A percentile compares a stretch with the other conserved stretches of the same genome.
Conservation (phyloP, 1,140 invertebrate species). For the Ooceraea biroi region DNA sequence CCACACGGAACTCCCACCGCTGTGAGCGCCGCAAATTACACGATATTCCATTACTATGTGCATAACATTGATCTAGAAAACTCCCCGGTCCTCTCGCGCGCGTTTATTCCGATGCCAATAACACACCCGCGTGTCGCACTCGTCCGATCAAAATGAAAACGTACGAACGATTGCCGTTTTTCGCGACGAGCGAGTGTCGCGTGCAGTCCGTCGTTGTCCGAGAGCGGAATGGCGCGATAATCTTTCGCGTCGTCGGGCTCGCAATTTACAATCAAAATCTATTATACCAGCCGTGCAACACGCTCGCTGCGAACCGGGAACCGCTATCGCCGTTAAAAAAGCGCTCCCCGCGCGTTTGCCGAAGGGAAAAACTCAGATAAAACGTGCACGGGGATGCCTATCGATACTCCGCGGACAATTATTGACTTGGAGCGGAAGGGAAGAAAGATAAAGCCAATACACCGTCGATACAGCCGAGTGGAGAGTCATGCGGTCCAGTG, state of each 20-base stretch:
- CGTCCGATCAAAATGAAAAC: slow-evolving; percentile 36
- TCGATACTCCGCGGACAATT: slow-evolving; percentile 45
- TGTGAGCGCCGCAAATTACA: slow-evolving; percentile 41
- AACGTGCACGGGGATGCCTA: slow-evolving; percentile 19
- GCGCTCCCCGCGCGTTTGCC: not conserved
- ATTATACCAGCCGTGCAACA: slow-evolving; percentile 23
- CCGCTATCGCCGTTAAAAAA: not conserved
- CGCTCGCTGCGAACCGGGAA: not conserved
- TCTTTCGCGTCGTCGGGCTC: slow-evolving; percentile 45
- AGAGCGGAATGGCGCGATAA: slow-evolving; percentile 27
- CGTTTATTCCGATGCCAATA: slow-evolving; percentile 29
- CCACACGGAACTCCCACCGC: slow-evolving; percentile 11
- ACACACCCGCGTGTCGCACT: not conserved
- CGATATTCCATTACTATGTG: slow-evolving; percentile 37
- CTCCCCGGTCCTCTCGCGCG: not conserved
- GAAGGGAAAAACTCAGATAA: slow-evolving; percentile 21
- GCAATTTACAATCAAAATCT: slow-evolving; percentile 52
- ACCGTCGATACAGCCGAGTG: slow-evolving; percentile 47
- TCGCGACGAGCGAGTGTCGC: slow-evolving; percentile 25
- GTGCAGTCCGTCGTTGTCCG: not conserved
- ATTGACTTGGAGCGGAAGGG: slow-evolving; percentile 53
- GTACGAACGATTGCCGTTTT: slow-evolving; percentile 46
- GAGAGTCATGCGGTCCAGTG: slow-evolving; percentile 44
- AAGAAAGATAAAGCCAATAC: slow-evolving; percentile 62
- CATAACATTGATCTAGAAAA: slow-evolving; percentile 54